phyloP scores from a whole-genome alignment of 2,888 invertebrate genomes.

The Dicycla oo region DNA sequence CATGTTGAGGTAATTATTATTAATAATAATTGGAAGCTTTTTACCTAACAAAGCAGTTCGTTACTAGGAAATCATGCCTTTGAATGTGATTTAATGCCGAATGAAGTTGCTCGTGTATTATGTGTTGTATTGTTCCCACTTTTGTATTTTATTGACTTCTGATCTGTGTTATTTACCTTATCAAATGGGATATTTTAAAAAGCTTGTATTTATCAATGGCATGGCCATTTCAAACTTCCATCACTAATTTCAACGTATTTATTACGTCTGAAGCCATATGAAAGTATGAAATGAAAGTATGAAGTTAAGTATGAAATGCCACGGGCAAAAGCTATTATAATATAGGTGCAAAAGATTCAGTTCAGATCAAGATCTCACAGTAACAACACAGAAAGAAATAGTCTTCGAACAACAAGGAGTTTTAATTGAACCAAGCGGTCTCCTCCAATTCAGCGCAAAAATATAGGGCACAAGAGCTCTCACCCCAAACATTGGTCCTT shows the following conservation, averaged over 20 bases:
- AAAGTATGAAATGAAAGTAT: no score
- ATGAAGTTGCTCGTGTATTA: slow-evolving; percentile 8
- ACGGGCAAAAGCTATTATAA: not conserved
- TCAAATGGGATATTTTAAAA: no score
- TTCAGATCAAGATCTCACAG: no score
- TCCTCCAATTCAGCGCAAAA: no score
- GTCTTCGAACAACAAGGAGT: no score
- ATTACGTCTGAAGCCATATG: not conserved
- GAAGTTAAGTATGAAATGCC: not conserved
- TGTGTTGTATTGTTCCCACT: slow-evolving; percentile 20
- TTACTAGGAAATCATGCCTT: slow-evolving; percentile 61
- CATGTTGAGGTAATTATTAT: slow-evolving; percentile 31
- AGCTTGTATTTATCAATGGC: not conserved
- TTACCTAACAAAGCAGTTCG: slow-evolving; percentile 49
- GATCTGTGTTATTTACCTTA: not conserved
- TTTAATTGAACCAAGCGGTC: no score
- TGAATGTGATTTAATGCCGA: slow-evolving; percentile 37
- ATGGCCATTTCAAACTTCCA: not conserved
- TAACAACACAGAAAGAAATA: no score
- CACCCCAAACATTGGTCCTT: no score
- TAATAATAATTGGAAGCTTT: slow-evolving; percentile 38
- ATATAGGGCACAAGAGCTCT: no score
- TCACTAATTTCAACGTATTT: not conserved
- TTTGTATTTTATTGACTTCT: slow-evolving; percentile 22
- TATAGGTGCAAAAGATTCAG: not conserved